Evolutionary conservation across 2,888 invertebrate genomes (phyloP).

Genomic region (Phengaris arion): DNA sequence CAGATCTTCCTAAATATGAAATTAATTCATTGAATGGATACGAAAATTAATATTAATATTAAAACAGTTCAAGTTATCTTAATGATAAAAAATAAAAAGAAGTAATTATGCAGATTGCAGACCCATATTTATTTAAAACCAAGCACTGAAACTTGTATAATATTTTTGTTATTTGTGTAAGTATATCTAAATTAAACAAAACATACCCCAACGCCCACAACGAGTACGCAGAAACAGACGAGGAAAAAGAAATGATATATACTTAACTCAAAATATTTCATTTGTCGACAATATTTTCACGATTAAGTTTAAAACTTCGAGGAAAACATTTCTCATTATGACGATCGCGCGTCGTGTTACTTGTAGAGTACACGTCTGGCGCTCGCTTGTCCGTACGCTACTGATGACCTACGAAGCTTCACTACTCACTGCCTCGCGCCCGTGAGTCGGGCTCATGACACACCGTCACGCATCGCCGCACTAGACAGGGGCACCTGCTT

Average conservation of each 20-base stretch:
- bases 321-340: slow-evolving; percentile 59
- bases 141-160: too few species aligned
- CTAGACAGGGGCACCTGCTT: slow-evolving; percentile 12
- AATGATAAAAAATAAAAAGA: too few species aligned
- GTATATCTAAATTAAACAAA: background rate
- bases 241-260: background rate
- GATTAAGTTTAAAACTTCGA: slow-evolving; percentile 49
- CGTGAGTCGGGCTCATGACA: slow-evolving; percentile 32
- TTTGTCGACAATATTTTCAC: background rate
- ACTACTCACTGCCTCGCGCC: background rate
- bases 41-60: too few species aligned
- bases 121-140: too few species aligned
- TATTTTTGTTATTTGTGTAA: too few species aligned
- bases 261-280: background rate
- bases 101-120: too few species aligned
- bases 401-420: slow-evolving; percentile 24
- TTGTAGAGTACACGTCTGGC: background rate
- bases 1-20: too few species aligned
- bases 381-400: slow-evolving; percentile 10
- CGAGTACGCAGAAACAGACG: background rate
- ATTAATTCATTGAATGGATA: too few species aligned
- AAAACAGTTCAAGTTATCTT: too few species aligned
- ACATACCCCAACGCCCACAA: background rate
- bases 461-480: slow-evolving; percentile 45
- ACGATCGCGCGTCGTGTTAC: slow-evolving; percentile 42